Conservation (phyloP, 2,888 invertebrate species). For the Tachina grossa region DNA sequence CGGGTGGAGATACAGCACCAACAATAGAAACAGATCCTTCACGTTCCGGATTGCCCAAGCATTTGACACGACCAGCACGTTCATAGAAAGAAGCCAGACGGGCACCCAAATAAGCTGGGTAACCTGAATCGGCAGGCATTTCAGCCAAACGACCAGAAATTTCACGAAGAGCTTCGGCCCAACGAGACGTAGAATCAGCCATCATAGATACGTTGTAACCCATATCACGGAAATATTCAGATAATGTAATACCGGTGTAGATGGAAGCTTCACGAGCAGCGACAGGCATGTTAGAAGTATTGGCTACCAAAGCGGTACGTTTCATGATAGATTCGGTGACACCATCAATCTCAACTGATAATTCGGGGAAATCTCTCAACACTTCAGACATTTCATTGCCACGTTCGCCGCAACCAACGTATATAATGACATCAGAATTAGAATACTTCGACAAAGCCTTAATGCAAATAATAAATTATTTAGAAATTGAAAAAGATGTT, state of each 20-base stretch:
- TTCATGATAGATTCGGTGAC: slow-evolving; percentile 99
- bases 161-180: slow-evolving; percentile 99
- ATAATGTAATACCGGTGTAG: slow-evolving; percentile 99
- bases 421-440: slow-evolving; percentile 99
- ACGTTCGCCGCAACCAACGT: slow-evolving; percentile 99
- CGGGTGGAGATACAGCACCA: slow-evolving; percentile 99
- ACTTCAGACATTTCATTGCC: slow-evolving; percentile 99
- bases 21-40: slow-evolving; percentile 99
- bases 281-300: slow-evolving; percentile 99
- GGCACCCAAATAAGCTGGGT: slow-evolving; percentile 99
- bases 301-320: slow-evolving; percentile 99
- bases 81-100: slow-evolving; percentile 99
- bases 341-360: slow-evolving; percentile 98
- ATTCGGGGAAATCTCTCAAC: slow-evolving; percentile 98
- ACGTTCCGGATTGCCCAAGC: slow-evolving; percentile 98
- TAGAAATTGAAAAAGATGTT: background rate
- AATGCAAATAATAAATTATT: background rate
- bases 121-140: slow-evolving; percentile 99
- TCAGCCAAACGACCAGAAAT: slow-evolving; percentile 99
- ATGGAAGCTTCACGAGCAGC: slow-evolving; percentile 99
- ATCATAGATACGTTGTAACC: slow-evolving; percentile 99
- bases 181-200: slow-evolving; percentile 99
- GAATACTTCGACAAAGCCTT: slow-evolving; percentile 99
- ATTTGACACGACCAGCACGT: slow-evolving; percentile 98
- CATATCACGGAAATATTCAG: slow-evolving; percentile 99